phyloP scores from a whole-genome alignment of 2,797 vertebrate species.

The Dallia pectoralis region DNA sequence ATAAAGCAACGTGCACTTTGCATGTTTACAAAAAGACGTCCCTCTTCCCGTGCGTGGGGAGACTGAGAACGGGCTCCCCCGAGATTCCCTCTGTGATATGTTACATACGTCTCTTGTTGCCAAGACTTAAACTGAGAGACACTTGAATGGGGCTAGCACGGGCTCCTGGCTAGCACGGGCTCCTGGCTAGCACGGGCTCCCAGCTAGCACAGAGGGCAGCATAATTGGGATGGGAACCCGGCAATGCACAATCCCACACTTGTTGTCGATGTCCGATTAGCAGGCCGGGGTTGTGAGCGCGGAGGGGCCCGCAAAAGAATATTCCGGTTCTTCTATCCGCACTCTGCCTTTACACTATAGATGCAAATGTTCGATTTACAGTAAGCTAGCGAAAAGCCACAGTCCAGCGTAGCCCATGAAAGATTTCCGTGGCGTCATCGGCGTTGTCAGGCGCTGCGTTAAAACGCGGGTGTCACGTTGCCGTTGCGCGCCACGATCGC shows the following conservation, averaged over 20 bases:
- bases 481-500: neutral
- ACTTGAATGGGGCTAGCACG: constrained; percentile 14
- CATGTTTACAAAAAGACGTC: constrained; percentile 26
- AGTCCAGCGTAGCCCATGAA: neutral
- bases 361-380: neutral
- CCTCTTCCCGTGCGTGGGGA: constrained; percentile 27
- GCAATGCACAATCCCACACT: neutral
- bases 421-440: neutral
- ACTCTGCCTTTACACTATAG: neutral
- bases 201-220: neutral
- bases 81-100: constrained; percentile 26
- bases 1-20: constrained; percentile 13
- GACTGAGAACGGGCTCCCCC: constrained; percentile 17
- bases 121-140: constrained; percentile 20
- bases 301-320: neutral
- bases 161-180: constrained; percentile 33
- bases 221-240: neutral
- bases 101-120: constrained; percentile 16
- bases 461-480: neutral
- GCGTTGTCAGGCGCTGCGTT: neutral
- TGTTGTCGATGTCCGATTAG: constrained; percentile 24
- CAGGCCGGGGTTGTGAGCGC: constrained; percentile 5
- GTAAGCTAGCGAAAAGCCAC: neutral
- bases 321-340: neutral
- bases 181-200: constrained; percentile 21